Percentiles rank a stretch among this genome's conserved stretches.
These are phyloP conservation scores for Hemistola chrysoprasaria DNA, from an alignment of 2,888 invertebrate genomes.

Conservation along the genomic window DNA sequence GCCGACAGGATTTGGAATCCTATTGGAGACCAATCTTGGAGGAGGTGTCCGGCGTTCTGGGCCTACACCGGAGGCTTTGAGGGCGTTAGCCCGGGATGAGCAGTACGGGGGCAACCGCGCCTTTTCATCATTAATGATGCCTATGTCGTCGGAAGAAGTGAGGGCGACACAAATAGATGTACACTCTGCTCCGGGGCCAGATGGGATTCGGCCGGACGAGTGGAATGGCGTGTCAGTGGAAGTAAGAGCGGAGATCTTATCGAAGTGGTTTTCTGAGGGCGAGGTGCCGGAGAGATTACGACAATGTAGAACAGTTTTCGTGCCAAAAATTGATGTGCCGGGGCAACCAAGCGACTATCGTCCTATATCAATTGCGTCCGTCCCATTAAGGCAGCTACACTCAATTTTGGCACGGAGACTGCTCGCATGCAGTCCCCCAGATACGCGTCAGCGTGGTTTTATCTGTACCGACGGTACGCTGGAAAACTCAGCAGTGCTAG, in stretches of 20 bases:
- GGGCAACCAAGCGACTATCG: conserved; percentile 33
- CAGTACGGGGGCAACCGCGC: background rate
- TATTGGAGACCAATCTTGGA: no score
- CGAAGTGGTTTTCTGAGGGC: conserved; percentile 5
- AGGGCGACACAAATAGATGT: background rate
- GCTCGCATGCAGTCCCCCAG: no score
- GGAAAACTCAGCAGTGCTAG: conserved; percentile 42
- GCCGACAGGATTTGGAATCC: no score
- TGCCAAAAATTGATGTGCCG: no score
- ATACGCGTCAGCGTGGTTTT: no score
- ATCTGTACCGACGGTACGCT: conserved; percentile 49
- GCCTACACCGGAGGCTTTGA: no score
- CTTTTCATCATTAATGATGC: background rate
- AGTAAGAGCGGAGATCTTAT: conserved; percentile 5
- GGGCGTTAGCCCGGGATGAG: background rate
- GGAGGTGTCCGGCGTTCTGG: no score
- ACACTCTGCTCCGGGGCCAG: background rate
- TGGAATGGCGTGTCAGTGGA: background rate
- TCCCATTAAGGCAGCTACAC: no score
- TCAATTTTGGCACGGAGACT: no score
- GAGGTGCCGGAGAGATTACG: conserved; percentile 8
- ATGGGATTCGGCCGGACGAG: background rate
- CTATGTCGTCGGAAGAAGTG: background rate
- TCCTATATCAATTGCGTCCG: no score
- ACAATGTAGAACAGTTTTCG: no score